These are phyloP conservation scores for Lerista edwardsae DNA, from an alignment of 2,797 vertebrate genomes.

Conservation along the genomic window DNA sequence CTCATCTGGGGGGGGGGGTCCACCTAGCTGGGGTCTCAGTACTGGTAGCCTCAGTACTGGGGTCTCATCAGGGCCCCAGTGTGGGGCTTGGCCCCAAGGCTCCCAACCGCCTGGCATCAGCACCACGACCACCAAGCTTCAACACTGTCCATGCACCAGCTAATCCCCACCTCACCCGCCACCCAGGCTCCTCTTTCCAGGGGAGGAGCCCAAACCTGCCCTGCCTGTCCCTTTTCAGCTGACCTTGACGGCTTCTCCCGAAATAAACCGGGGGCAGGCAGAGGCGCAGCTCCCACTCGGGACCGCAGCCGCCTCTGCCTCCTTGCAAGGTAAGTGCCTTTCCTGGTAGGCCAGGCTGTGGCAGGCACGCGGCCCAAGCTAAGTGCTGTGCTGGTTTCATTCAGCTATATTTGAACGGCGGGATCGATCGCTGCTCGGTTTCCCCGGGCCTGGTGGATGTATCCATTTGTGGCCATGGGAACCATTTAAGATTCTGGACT, in stretches of 20 bases:
- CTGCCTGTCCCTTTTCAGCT: background rate
- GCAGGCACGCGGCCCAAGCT: background rate
- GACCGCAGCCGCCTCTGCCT: background rate
- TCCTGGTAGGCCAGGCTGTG: background rate
- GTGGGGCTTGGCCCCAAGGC: too few species aligned
- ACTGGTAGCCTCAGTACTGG: too few species aligned
- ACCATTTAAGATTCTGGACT: background rate
- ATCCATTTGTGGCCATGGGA: slow-evolving; percentile 13
- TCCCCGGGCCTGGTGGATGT: slow-evolving; percentile 1
- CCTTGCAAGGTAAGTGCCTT: background rate
- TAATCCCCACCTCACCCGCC: too few species aligned
- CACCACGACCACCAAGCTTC: too few species aligned
- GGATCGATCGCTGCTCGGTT: background rate
- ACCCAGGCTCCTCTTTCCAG: background rate
- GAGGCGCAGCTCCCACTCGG: background rate
- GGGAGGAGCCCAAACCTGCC: background rate
- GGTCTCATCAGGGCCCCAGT: too few species aligned
- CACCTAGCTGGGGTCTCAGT: too few species aligned
- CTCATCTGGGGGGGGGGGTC: too few species aligned
- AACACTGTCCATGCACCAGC: too few species aligned
- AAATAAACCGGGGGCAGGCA: background rate
- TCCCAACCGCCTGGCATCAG: too few species aligned
- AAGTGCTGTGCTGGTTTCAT: slow-evolving; percentile 21
- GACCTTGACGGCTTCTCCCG: background rate
- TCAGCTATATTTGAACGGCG: slow-evolving; percentile 32